Evolutionary conservation across 2,797 vertebrate species (phyloP).

Genomic region (Tangara arthus): DNA sequence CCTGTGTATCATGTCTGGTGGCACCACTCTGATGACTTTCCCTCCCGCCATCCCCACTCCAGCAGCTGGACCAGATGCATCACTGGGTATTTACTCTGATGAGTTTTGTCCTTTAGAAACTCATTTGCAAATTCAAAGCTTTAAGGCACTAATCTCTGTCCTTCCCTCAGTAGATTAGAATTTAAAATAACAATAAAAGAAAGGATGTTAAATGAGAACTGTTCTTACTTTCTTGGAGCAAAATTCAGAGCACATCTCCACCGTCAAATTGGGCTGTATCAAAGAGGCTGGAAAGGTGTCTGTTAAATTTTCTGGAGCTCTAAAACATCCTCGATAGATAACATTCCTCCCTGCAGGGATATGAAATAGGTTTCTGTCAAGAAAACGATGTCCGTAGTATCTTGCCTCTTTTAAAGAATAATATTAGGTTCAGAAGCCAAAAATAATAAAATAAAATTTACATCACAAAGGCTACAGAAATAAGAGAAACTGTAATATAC

Average conservation of each 20-base stretch:
- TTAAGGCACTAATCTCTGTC: constrained; percentile 8
- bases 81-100: constrained; percentile 4
- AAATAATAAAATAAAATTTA: background rate
- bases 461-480: background rate
- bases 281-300: constrained; percentile 80
- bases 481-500: background rate
- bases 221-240: constrained; percentile 91
- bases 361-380: constrained; percentile 56
- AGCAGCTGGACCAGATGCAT: background rate
- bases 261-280: constrained; percentile 83
- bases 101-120: constrained; percentile 30
- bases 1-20: background rate
- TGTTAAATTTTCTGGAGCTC: constrained; percentile 80
- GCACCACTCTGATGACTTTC: background rate
- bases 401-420: background rate
- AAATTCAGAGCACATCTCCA: constrained; percentile 88
- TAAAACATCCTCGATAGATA: constrained; percentile 90
- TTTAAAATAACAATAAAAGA: background rate
- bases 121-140: constrained; percentile 37
- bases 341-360: constrained; percentile 78
- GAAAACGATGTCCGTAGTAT: background rate
- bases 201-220: background rate
- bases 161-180: background rate
- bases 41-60: background rate
- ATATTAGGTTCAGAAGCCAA: background rate